Conservation (phyloP, 2,113 vertebrate species). For the Aramus guarauna region DNA sequence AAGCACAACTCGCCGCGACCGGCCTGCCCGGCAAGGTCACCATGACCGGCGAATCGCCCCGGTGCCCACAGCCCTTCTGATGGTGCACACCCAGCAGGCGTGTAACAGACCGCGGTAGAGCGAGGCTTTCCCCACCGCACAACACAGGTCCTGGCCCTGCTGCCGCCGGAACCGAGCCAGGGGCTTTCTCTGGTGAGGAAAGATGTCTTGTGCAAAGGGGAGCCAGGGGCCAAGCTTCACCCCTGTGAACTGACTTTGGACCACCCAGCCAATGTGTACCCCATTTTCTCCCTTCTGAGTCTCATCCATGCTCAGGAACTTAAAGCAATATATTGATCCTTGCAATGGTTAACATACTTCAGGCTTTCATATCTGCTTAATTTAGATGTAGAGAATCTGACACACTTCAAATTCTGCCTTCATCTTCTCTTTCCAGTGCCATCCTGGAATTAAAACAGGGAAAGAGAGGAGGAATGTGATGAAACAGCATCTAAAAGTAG, state of each 20-base stretch:
- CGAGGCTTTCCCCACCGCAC: background rate
- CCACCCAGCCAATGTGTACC: background rate
- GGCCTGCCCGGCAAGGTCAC: rapidly evolving
- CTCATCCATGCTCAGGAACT: background rate
- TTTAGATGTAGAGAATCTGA: background rate
- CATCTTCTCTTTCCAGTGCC: background rate
- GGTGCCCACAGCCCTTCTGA: background rate
- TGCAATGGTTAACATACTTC: background rate
- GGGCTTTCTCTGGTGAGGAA: background rate
- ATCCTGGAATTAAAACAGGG: background rate
- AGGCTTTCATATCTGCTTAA: background rate
- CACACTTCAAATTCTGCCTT: background rate
- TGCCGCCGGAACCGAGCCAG: rapidly evolving
- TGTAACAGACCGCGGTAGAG: rapidly evolving
- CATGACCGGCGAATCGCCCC: rapidly evolving
- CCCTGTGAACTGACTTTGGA: background rate
- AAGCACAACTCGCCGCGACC: background rate
- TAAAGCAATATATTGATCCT: background rate
- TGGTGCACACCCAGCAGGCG: rapidly evolving
- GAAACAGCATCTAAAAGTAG: background rate
- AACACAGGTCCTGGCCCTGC: rapidly evolving
- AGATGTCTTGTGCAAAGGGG: background rate
- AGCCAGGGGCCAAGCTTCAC: background rate
- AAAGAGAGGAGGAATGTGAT: background rate
- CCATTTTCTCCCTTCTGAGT: background rate